These are phyloP conservation scores for Drosophila rhopaloa DNA, from an alignment of 1,140 invertebrate species.

Conservation along the genomic window DNA sequence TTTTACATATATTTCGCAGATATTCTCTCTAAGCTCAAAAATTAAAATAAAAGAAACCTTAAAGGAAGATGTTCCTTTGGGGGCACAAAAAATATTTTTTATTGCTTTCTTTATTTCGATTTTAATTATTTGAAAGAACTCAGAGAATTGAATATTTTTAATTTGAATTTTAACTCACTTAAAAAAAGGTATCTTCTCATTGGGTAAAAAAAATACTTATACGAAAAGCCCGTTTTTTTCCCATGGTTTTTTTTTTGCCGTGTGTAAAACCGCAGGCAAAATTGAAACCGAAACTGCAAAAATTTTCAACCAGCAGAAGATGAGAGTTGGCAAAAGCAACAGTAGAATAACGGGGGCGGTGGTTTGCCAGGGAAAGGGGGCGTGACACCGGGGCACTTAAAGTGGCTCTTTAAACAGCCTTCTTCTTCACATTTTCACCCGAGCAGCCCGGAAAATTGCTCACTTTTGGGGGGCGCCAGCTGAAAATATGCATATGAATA, in stretches of 20 bases:
- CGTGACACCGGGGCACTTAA: constrained; percentile 28
- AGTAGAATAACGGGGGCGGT: constrained; percentile 12
- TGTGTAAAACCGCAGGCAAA: constrained; percentile 28
- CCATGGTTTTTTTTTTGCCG: not conserved
- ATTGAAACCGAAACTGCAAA: constrained; percentile 36
- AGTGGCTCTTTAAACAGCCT: constrained; percentile 64
- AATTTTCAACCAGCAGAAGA: constrained; percentile 8
- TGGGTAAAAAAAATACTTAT: not conserved
- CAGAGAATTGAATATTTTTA: no score
- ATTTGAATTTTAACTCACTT: no score
- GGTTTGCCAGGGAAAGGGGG: not conserved
- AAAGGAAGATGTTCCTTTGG: no score
- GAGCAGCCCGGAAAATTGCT: constrained; percentile 34
- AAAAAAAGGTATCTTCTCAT: no score
- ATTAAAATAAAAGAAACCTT: no score
- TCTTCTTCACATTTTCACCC: not conserved
- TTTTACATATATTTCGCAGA: no score
- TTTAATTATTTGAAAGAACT: no score
- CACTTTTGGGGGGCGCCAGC: constrained; percentile 18
- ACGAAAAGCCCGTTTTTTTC: not conserved
- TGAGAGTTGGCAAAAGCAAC: constrained; percentile 33
- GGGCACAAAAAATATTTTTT: no score
- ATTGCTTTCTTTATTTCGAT: no score
- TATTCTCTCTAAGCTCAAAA: no score
- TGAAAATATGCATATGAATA: constrained; percentile 77